Conservation (phyloP, 2,113 vertebrate genomes). For the Dromaius novaehollandiae region DNA sequence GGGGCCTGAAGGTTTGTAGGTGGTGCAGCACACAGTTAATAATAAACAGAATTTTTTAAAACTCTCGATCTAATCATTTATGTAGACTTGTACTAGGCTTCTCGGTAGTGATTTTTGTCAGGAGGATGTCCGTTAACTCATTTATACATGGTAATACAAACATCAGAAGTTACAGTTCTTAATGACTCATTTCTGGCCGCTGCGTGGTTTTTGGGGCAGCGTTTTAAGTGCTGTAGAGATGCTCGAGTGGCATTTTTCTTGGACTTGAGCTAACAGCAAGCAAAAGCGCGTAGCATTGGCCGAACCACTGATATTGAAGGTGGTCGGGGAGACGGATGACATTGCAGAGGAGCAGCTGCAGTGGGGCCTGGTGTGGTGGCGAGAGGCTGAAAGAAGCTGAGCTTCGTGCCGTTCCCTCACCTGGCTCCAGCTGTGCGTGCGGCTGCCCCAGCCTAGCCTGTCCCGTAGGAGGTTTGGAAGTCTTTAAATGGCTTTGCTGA, state of each 20-base stretch:
- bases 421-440: too few relatives aligned
- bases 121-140: background rate
- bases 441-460: too few relatives aligned
- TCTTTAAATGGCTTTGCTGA: too few relatives aligned
- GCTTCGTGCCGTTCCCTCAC: too few relatives aligned
- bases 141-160: background rate
- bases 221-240: background rate
- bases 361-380: accelerated
- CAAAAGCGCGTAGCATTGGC: background rate
- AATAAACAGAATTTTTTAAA: background rate
- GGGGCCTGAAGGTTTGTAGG: background rate
- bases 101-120: background rate
- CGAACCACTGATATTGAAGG: background rate
- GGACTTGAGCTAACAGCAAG: background rate
- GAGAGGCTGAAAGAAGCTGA: background rate
- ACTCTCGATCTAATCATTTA: background rate
- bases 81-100: background rate
- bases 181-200: background rate
- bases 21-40: background rate
- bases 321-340: background rate
- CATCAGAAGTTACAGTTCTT: background rate
- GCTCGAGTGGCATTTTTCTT: background rate
- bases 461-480: too few relatives aligned
- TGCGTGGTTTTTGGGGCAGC: background rate
- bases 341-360: background rate